phyloP scores from a whole-genome alignment of 2,113 vertebrate genomes.

The Orthonyx spaldingii region DNA sequence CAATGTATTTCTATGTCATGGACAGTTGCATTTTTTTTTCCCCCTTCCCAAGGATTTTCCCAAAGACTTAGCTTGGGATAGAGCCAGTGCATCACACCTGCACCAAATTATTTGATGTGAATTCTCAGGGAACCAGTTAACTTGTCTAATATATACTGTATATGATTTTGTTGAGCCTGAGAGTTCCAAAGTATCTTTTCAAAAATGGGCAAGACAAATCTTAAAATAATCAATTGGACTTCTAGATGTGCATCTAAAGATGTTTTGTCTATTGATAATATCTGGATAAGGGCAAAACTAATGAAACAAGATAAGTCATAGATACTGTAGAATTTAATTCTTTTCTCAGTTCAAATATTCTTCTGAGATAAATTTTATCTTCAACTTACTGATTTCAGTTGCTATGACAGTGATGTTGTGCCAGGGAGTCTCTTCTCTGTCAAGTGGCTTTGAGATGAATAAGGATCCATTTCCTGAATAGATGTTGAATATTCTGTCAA shows the following conservation, averaged over 20 bases:
- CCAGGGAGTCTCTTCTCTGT: slow-evolving; percentile 91
- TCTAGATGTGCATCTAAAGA: neutral
- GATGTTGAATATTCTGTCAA: slow-evolving; percentile 90
- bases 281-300: neutral
- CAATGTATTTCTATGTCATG: neutral
- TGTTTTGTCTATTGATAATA: neutral
- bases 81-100: neutral
- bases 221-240: neutral
- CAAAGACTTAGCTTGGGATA: neutral
- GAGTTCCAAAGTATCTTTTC: neutral
- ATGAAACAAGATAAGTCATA: neutral
- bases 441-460: slow-evolving; percentile 86
- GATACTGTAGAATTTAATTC: neutral
- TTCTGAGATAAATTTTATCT: neutral
- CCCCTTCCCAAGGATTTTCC: neutral
- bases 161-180: neutral
- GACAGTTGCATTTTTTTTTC: neutral
- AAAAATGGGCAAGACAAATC: neutral
- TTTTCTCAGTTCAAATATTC: neutral
- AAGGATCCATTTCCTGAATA: slow-evolving; percentile 91
- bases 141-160: neutral
- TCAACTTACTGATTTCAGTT: slow-evolving; percentile 88
- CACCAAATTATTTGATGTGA: neutral
- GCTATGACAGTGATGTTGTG: slow-evolving; percentile 93
- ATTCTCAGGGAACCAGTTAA: neutral